phyloP scores from a whole-genome alignment of 2,797 vertebrate genomes.

The Eleutherodactylus coqui region DNA sequence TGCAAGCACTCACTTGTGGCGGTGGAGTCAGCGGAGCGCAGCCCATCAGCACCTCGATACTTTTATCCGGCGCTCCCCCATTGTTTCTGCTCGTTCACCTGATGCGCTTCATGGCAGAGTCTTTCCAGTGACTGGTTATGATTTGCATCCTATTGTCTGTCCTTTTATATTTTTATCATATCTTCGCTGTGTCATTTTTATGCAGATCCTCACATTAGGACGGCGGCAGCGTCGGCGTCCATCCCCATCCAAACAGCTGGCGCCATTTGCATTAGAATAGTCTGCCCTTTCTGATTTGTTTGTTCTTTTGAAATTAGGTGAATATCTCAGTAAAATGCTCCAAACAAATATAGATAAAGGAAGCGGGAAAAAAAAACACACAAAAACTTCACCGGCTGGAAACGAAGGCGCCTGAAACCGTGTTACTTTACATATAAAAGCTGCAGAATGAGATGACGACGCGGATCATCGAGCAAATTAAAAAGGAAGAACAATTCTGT shows the following conservation, averaged over 20 bases:
- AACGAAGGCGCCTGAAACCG: constrained; percentile 70
- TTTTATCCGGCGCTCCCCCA: constrained; percentile 77
- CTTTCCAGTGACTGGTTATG: constrained; percentile 75
- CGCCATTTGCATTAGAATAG: constrained; percentile 81
- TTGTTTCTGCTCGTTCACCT: constrained; percentile 81
- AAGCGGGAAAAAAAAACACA: background rate
- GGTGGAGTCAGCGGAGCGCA: constrained; percentile 71
- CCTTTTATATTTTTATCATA: constrained; percentile 74
- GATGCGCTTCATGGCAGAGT: constrained; percentile 80
- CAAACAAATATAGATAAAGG: constrained; percentile 77
- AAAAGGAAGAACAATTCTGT: constrained; percentile 67
- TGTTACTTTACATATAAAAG: constrained; percentile 75
- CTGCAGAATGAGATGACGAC: constrained; percentile 72
- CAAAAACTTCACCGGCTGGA: constrained; percentile 70
- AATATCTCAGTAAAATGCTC: constrained; percentile 75
- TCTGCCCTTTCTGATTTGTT: constrained; percentile 76
- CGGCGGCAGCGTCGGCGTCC: constrained; percentile 67
- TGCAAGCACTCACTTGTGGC: constrained; percentile 65
- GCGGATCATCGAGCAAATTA: constrained; percentile 68
- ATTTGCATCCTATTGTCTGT: constrained; percentile 78
- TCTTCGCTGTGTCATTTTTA: constrained; percentile 77
- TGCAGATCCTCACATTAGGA: constrained; percentile 77
- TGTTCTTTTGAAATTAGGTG: constrained; percentile 81
- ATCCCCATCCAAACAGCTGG: constrained; percentile 79
- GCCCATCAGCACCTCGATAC: constrained; percentile 70